Percentiles rank a stretch among this genome's conserved stretches.
phyloP scores from a whole-genome alignment of 1,140 invertebrate species.

The Drosophila truncata region DNA sequence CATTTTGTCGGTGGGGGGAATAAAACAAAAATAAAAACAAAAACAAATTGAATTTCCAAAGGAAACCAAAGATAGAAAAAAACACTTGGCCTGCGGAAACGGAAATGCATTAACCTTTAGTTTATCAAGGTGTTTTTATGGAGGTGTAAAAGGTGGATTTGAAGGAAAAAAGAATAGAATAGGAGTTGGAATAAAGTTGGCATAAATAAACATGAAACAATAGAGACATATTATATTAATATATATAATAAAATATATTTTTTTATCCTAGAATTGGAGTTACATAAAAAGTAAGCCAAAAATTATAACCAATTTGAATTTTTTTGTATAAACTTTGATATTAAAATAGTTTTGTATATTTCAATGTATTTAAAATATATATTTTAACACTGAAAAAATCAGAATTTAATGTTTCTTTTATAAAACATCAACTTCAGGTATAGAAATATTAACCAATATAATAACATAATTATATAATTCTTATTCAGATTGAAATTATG shows the following conservation, averaged over 20 bases:
- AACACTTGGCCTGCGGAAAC: conserved; percentile 46
- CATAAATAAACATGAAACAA: not conserved
- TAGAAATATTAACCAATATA: not conserved
- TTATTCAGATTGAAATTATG: too few relatives aligned
- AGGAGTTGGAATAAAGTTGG: not conserved
- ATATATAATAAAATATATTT: too few relatives aligned
- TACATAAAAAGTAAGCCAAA: too few relatives aligned
- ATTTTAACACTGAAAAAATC: too few relatives aligned
- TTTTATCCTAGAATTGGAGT: too few relatives aligned
- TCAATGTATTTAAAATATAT: not conserved
- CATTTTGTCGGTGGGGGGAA: not conserved
- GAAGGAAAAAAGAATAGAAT: not conserved
- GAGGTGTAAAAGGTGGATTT: not conserved
- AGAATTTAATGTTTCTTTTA: not conserved
- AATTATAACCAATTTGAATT: too few relatives aligned
- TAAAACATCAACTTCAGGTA: too few relatives aligned
- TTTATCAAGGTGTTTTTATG: conserved; percentile 1
- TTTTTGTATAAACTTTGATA: too few relatives aligned
- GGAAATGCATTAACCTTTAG: conserved; percentile 57
- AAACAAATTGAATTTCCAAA: conserved; percentile 12
- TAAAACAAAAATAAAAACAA: not conserved
- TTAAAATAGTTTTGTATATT: not conserved
- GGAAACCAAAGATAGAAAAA: conserved; percentile 26
- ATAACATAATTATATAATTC: too few relatives aligned
- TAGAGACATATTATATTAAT: too few relatives aligned